phyloP scores from a whole-genome alignment of 2,113 vertebrate genomes.

The Felis catus region DNA sequence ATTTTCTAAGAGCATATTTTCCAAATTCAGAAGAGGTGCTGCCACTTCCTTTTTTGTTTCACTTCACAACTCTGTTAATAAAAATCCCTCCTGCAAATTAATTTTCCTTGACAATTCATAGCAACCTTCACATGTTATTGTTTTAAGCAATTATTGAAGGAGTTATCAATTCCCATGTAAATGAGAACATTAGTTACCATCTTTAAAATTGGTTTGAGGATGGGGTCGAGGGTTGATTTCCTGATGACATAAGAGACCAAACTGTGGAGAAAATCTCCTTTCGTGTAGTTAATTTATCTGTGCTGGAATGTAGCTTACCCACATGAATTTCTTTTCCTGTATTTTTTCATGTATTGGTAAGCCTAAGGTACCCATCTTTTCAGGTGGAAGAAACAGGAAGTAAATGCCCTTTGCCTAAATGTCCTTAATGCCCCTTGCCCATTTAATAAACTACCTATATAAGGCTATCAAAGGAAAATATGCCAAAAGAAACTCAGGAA shows the following conservation, averaged over 20 bases:
- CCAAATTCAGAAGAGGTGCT: conserved; percentile 14
- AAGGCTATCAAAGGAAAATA: conserved; percentile 1
- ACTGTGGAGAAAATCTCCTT: conserved; percentile 35
- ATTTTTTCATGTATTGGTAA: conserved; percentile 10
- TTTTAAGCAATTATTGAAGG: conserved; percentile 45
- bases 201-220: conserved; percentile 18
- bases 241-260: conserved; percentile 61
- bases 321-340: neutral
- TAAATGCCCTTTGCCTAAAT: no score
- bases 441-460: neutral
- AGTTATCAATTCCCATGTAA: conserved; percentile 30
- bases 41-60: conserved; percentile 54
- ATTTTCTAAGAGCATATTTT: conserved; percentile 20
- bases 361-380: neutral
- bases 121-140: conserved; percentile 31
- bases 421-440: no score
- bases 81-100: conserved; percentile 40
- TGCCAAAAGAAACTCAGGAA: neutral
- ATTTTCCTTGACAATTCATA: conserved; percentile 63
- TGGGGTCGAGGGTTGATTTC: conserved; percentile 23
- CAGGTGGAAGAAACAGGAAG: conserved; percentile 4
- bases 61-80: conserved; percentile 61
- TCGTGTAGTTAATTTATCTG: neutral
- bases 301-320: neutral
- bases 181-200: conserved; percentile 50